A percentile compares a stretch with the other conserved stretches of the same genome.
These are phyloP conservation scores for Drosophila aldrichi DNA, from an alignment of 2,888 invertebrate genomes.

Conservation along the genomic window DNA sequence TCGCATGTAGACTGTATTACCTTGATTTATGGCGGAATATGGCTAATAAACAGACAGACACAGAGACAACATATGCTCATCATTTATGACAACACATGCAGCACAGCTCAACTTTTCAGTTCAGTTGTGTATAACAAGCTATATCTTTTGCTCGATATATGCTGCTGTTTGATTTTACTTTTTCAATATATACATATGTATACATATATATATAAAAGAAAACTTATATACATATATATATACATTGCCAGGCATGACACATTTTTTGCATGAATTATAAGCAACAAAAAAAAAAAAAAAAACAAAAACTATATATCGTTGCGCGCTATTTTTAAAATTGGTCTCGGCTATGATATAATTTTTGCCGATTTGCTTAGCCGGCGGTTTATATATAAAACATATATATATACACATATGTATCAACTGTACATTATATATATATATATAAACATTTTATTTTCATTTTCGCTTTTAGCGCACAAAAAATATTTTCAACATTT, in stretches of 20 bases:
- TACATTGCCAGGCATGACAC: constrained; percentile 67
- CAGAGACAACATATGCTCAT: constrained; percentile 37
- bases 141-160: constrained; percentile 24
- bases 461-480: constrained; percentile 62
- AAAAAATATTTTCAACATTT: constrained; percentile 58
- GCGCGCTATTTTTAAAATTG: constrained; percentile 75
- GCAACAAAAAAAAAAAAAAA: constrained; percentile 29
- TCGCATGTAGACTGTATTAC: constrained; percentile 21
- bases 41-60: constrained; percentile 2
- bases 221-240: background rate
- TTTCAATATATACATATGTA: constrained; percentile 31
- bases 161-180: constrained; percentile 39
- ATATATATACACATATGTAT: constrained; percentile 8
- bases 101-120: constrained; percentile 18
- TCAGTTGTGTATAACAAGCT: constrained; percentile 15
- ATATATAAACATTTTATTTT: constrained; percentile 59
- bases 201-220: constrained; percentile 23
- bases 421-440: constrained; percentile 7
- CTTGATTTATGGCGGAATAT: constrained; percentile 44
- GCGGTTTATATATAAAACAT: constrained; percentile 48
- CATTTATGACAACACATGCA: constrained; percentile 48
- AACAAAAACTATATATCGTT: constrained; percentile 46
- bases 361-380: constrained; percentile 72
- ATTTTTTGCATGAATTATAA: constrained; percentile 63
- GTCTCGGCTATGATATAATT: constrained; percentile 76